These are phyloP conservation scores for Epizoanthus rinbou DNA, from an alignment of 92 coral and sea anemone genomes.

Conservation along the genomic window DNA sequence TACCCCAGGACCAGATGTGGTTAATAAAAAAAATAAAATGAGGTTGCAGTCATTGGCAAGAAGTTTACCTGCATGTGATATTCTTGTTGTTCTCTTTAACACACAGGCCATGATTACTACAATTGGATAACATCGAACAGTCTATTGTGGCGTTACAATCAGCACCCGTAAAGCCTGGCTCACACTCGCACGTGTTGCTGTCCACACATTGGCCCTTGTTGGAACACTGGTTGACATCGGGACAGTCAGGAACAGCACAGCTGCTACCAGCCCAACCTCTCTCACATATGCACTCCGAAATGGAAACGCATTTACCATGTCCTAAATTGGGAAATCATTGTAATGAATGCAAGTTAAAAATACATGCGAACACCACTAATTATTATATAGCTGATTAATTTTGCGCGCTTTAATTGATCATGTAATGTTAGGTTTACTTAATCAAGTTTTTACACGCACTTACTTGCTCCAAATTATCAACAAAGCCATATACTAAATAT, in stretches of 20 bases:
- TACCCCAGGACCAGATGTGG: too few relatives aligned
- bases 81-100: slow-evolving; percentile 16
- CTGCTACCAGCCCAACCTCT: slow-evolving; percentile 53
- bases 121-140: slow-evolving; percentile 54
- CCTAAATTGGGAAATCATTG: background rate
- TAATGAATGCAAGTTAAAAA: too few relatives aligned
- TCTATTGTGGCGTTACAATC: slow-evolving; percentile 50
- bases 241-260: slow-evolving; percentile 55
- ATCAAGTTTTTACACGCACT: too few relatives aligned
- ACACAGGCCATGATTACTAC: slow-evolving; percentile 59
- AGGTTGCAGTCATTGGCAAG: too few relatives aligned
- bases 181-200: slow-evolving; percentile 55
- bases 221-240: slow-evolving; percentile 45
- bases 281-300: slow-evolving; percentile 35
- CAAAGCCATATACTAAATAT: too few relatives aligned
- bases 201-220: slow-evolving; percentile 55
- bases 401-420: too few relatives aligned
- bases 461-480: too few relatives aligned
- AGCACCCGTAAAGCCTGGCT: slow-evolving; percentile 44
- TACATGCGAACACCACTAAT: too few relatives aligned
- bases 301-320: slow-evolving; percentile 29
- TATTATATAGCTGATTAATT: too few relatives aligned
- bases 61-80: slow-evolving; percentile 45
- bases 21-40: too few relatives aligned
- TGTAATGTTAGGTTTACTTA: too few relatives aligned